phyloP scores from a whole-genome alignment of 2,113 vertebrate genomes.

The Albula goreensis region DNA sequence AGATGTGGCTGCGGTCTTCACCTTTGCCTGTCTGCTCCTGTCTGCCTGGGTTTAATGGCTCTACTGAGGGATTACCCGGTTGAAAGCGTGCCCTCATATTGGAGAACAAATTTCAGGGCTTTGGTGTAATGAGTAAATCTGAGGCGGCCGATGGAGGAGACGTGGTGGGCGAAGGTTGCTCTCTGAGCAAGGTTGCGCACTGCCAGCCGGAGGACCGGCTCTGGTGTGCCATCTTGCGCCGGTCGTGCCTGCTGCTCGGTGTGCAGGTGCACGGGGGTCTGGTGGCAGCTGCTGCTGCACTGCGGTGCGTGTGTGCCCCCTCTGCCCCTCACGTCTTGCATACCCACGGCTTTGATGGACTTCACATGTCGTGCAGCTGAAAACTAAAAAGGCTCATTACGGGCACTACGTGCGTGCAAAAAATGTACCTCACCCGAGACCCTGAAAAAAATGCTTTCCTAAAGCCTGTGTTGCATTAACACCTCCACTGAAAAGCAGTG shows the following conservation, averaged over 20 bases:
- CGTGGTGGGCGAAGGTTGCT: too few species aligned
- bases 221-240: background rate
- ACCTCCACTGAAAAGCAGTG: background rate
- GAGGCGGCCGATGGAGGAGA: background rate
- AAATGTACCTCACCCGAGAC: background rate
- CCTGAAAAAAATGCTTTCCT: background rate
- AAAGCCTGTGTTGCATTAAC: slow-evolving; percentile 7
- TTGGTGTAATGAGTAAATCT: background rate
- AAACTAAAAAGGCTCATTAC: background rate
- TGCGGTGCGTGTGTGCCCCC: background rate
- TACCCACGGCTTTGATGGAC: background rate
- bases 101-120: background rate
- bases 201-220: background rate
- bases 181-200: background rate
- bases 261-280: too few species aligned
- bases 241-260: too few species aligned
- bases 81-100: background rate
- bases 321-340: background rate
- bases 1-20: background rate
- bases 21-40: background rate
- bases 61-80: background rate
- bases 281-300: background rate
- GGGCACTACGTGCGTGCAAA: background rate
- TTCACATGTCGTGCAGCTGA: background rate
- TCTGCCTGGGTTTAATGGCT: background rate